phyloP scores from a whole-genome alignment of 2,797 vertebrate genomes.

The Schizothorax lantsangensis region DNA sequence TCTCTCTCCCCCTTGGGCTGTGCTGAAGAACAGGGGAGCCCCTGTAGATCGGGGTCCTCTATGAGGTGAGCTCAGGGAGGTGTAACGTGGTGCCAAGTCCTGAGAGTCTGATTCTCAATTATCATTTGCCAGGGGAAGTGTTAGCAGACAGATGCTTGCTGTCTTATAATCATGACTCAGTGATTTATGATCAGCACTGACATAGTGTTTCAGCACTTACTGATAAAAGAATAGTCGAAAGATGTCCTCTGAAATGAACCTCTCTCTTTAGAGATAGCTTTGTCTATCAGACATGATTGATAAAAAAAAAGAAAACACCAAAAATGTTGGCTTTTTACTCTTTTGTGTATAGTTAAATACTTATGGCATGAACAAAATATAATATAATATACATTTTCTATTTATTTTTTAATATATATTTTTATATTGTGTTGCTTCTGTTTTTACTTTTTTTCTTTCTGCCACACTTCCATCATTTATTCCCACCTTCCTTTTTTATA shows the following conservation, averaged over 20 bases:
- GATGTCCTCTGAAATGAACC: constrained; percentile 41
- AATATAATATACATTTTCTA: neutral
- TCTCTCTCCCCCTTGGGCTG: constrained; percentile 20
- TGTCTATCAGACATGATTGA: constrained; percentile 46
- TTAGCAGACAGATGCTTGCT: constrained; percentile 49
- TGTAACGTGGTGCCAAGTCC: constrained; percentile 29
- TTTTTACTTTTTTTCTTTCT: neutral
- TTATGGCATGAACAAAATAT: neutral
- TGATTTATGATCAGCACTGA: constrained; percentile 49
- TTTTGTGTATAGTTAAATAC: neutral
- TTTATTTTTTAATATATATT: neutral
- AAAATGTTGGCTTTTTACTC: constrained; percentile 5
- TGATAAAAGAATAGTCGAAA: constrained; percentile 48
- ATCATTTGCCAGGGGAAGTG: constrained; percentile 48
- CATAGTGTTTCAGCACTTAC: constrained; percentile 42
- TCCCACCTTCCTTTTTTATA: constrained; percentile 44
- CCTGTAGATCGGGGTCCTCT: constrained; percentile 26
- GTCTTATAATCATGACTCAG: constrained; percentile 47
- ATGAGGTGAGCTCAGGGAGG: constrained; percentile 36
- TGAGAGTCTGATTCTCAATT: constrained; percentile 42
- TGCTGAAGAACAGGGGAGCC: constrained; percentile 13
- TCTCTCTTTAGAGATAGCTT: constrained; percentile 33
- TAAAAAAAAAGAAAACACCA: neutral
- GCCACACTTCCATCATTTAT: constrained; percentile 33
- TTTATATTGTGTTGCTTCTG: neutral